phyloP scores from a whole-genome alignment of 2,797 vertebrate species.

The Distichodus sexfasciatus region DNA sequence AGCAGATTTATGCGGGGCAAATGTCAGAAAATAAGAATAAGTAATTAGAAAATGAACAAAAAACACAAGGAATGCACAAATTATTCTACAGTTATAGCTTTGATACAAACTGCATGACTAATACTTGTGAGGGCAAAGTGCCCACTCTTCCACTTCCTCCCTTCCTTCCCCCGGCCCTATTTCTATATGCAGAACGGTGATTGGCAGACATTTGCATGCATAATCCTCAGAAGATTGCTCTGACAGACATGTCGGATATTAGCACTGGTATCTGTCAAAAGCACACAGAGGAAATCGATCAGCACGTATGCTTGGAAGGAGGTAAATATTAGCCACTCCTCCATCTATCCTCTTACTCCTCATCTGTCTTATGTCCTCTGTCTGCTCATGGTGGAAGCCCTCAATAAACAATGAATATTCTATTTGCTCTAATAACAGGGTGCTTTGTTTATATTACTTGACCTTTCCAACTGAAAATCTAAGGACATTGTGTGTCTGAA shows the following conservation, averaged over 20 bases:
- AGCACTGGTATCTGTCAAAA: not conserved
- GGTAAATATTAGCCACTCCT: constrained; percentile 6
- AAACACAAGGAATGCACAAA: too few relatives aligned
- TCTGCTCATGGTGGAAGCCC: constrained; percentile 20
- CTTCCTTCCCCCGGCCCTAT: too few relatives aligned
- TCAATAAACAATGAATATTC: constrained; percentile 31
- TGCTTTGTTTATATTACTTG: constrained; percentile 46
- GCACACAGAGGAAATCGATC: not conserved
- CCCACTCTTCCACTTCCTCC: too few relatives aligned
- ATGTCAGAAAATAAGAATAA: too few relatives aligned
- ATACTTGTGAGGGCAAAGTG: too few relatives aligned
- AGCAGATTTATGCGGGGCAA: too few relatives aligned
- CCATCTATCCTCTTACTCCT: constrained; percentile 6
- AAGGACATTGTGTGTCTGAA: constrained; percentile 13
- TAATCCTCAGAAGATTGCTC: not conserved
- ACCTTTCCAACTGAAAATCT: constrained; percentile 52
- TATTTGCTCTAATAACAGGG: constrained; percentile 39
- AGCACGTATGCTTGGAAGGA: not conserved
- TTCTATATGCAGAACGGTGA: too few relatives aligned
- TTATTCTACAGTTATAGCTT: too few relatives aligned
- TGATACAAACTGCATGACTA: too few relatives aligned
- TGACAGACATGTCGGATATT: not conserved
- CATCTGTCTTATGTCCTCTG: not conserved
- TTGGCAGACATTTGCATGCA: not conserved
- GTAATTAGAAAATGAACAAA: too few relatives aligned